Base-by-base conservation (phyloP, 1,140 invertebrate species). In the Chlorops oryzae region DNA sequence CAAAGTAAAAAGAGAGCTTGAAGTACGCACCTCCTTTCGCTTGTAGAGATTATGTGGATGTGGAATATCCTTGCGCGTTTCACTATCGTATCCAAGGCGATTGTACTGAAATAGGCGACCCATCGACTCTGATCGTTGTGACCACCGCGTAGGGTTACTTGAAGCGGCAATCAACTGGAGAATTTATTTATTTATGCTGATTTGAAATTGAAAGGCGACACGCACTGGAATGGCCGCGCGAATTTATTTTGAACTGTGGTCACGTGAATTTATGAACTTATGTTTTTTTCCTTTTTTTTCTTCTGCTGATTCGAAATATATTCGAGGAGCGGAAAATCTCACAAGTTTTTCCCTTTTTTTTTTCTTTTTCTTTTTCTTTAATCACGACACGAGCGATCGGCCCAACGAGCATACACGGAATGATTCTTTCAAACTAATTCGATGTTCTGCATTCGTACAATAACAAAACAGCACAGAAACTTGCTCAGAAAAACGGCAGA, bases 341-440 rank as follows among this genome's bases (percentile, higher is more conserved):
- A n/a, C n/a, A 46, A 58, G 50, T 28, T 55, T 57, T 55, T 59
- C 57, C 55, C 55, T 52, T 55, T 50, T 39, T 49, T 45, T 37
- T 44, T 32, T 48, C 40, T 25, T 47, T 44, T 57, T 58, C 34
- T 32, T 32, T 32, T 32, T 32, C 7, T 32, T 7, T 7, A 9
- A 7, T 32, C 27, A 7, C 27, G 27, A 13, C 27, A 32, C 58
- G 59, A 63, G 63, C 61, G 63, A 66, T 66, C 63, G 55, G 59
- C 56, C 58, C 61, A 61, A 66, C 65, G 63, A 62, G 57, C 63
- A 63, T 63, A 62, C 62, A 66, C 61, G 61, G 57, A 66, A 66
- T 66, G 63, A 63, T 61, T 45, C 42, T 32, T 15, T 18, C 25
- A 45, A 28, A 45, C 25, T n/a, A n/a, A n/a, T n/a, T n/a, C n/a